Evolutionary conservation across 2,888 invertebrate genomes (phyloP), one percentile per base, ranked within the genome.

Genomic region (Polylopha cassiicola): DNA sequence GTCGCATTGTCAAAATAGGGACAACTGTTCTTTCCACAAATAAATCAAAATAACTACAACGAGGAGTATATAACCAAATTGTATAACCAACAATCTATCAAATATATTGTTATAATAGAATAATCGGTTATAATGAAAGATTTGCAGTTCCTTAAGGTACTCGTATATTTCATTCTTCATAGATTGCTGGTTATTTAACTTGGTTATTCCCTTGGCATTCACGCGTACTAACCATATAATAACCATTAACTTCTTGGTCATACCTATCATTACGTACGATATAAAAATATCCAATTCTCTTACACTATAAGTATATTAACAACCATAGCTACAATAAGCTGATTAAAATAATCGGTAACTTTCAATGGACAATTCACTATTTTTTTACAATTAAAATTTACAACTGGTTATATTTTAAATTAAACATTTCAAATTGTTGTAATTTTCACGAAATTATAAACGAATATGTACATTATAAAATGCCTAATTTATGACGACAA

Each of bases 261-360:
- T 61, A 57, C 54, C 45, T 61, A 51, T 58, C 48, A 44, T 51
- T 52, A 64, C 43, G 47, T 65, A 41, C 38, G 27, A 42, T 80
- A 80, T 59, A 80, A 80, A 81, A 81, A 81, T 80, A 80, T 75
- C 53, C 53, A 58, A 61, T 65, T 68, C 63, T 56, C 72, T 75
- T 75, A 75, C 17, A 44, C 54, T 72, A 63, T 51, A n/a, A n/a
- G n/a, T n/a, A 36, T 56, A 55, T 60, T 53, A 71, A 65, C 61
- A 70, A 61, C 59, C 58, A 49, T 60, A 58, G 55, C 44, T 23
- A 39, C 41, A 65, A 59, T 58, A 65, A 63, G 65, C 64, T 50
- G 41, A 47, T 48, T 50, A 24, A 48, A 50, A 37, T 37, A 45
- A 44, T 34, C 45, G 48, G 48, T 50, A 50, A 50, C 50, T 48